Base-by-base conservation (phyloP, 1,140 invertebrate genomes). In the Triops longicaudatus region DNA sequence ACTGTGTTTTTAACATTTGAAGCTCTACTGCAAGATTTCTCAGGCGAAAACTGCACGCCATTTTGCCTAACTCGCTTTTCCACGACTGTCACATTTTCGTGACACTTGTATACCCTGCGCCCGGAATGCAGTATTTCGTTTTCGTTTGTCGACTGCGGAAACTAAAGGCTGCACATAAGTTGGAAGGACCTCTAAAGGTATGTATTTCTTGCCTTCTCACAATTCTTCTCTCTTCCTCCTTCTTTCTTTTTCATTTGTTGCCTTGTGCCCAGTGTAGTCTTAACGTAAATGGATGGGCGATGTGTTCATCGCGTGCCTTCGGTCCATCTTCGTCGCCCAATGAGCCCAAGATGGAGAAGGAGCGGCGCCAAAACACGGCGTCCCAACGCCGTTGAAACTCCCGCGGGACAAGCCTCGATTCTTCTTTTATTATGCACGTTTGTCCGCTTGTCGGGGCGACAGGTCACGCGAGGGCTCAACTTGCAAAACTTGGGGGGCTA, bases 351-450 rank as follows among this genome's bases (percentile, higher is more conserved):
- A 63, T 63, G 50, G 50, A 63, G 50, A 22, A 63, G 50, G 17
- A 63, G 50, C 50, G 50, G 50, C 50, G 50, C 50, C 50, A 63
- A 63, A 63, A 63, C 50, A 63, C 50, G 50, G 50, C 50, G 50
- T 63, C 50, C 50, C 50, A 63, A 63, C 50, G 50, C 50, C 50
- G 50, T 14, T 63, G 50, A 63, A 3, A 22, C 50, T 63, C 50
- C 50, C 50, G 50, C 50, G 50, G 50, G 50, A 63, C 50, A 63
- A 63, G 14, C 50, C 50, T 63, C 50, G 50, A 63, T 63, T 63
- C 50, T n/a, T 63, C 50, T 63, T 63, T 63, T 63, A 63, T 63
- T 63, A 63, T 63, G 50, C 50, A 63, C 50, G 50, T 63, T 63
- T 63, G 50, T 63, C 50, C 50, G 50, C 50, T 63, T 10, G 50